A percentile compares a stretch with the other conserved stretches of the same genome.
Evolutionary conservation across 2,888 invertebrate species (phyloP).

Genomic region (Zygothrica quintamaculata): DNA sequence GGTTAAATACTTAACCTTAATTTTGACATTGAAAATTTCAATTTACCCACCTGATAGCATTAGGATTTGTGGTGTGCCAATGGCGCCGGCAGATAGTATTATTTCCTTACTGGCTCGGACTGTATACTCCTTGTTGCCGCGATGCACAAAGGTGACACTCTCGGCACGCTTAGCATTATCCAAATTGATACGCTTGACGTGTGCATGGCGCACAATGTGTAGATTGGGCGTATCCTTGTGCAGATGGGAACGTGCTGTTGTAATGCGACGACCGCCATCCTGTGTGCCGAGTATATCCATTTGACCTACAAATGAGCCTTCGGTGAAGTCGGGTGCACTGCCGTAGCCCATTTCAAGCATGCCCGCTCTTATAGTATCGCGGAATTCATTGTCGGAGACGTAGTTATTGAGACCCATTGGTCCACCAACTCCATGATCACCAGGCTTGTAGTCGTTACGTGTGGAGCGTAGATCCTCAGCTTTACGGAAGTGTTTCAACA

Average conservation of each 20-base stretch:
- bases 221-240: conserved; percentile 86
- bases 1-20: not conserved
- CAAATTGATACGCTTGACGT: conserved; percentile 87
- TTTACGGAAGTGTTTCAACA: conserved; percentile 92
- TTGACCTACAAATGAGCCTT: conserved; percentile 92
- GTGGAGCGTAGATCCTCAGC: conserved; percentile 88
- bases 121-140: conserved; percentile 85
- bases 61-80: conserved; percentile 95
- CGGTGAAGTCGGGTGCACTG: conserved; percentile 91
- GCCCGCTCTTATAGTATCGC: conserved; percentile 90
- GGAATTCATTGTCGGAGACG: conserved; percentile 90
- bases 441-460: conserved; percentile 62
- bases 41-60: conserved; percentile 91
- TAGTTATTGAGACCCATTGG: conserved; percentile 85
- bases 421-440: conserved; percentile 87
- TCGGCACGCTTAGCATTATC: conserved; percentile 85
- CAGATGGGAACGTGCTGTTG: conserved; percentile 91
- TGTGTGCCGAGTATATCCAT: conserved; percentile 95
- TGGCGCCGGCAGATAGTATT: conserved; percentile 94
- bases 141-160: conserved; percentile 85
- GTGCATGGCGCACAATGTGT: conserved; percentile 86
- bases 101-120: conserved; percentile 90
- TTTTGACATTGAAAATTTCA: not conserved
- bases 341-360: conserved; percentile 92
- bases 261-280: conserved; percentile 91